Evolutionary conservation across 1,140 invertebrate genomes (phyloP).

Genomic region (Drosophila setifemur): DNA sequence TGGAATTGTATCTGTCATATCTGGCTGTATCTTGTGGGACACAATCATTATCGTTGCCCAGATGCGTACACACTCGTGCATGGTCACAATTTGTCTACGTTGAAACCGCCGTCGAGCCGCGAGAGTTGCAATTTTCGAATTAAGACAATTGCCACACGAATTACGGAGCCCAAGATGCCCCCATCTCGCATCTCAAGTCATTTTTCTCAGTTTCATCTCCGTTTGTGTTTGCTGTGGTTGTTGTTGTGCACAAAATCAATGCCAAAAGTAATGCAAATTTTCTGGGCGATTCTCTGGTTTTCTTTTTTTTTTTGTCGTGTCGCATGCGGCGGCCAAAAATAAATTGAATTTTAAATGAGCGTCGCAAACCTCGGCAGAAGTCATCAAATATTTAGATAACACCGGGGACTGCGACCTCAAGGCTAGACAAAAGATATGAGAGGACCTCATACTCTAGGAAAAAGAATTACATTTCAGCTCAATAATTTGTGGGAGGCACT

Average conservation of each 20-base stretch:
- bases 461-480: not conserved
- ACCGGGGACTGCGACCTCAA: slow-evolving; percentile 29
- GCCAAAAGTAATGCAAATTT: slow-evolving; percentile 72
- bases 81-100: slow-evolving; percentile 64
- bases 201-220: slow-evolving; percentile 1
- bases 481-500: not conserved
- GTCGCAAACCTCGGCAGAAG: slow-evolving; percentile 37
- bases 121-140: slow-evolving; percentile 75
- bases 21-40: slow-evolving; percentile 25
- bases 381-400: slow-evolving; percentile 69
- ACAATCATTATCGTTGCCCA: slow-evolving; percentile 51
- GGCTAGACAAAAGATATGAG: slow-evolving; percentile 40
- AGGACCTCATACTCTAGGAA: slow-evolving; percentile 1
- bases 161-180: slow-evolving; percentile 34
- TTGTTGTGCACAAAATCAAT: slow-evolving; percentile 59
- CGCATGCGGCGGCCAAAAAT: slow-evolving; percentile 47
- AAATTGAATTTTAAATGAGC: slow-evolving; percentile 76
- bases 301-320: not conserved
- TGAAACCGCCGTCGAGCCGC: slow-evolving; percentile 29
- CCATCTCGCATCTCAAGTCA: slow-evolving; percentile 24
- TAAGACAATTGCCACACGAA: slow-evolving; percentile 74
- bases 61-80: slow-evolving; percentile 62
- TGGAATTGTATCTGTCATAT: not conserved
- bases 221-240: too few species aligned
- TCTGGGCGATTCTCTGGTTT: not conserved